Evolutionary conservation across 2,113 vertebrate genomes (phyloP), one percentile per base, ranked within the genome.

Genomic region (Embiotoca jacksoni): DNA sequence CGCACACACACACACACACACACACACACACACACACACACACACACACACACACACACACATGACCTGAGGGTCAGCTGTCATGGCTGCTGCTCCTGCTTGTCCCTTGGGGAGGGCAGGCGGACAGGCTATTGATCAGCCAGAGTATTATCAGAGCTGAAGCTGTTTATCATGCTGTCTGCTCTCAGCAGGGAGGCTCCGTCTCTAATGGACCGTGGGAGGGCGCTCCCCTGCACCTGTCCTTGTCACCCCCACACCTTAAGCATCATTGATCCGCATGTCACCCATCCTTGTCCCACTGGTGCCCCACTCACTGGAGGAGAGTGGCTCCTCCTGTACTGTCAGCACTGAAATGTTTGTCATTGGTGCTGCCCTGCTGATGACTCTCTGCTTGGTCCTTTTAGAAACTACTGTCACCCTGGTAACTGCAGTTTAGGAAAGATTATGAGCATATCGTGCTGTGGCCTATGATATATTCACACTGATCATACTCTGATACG

Each of bases 71-170:
- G 80, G 93, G 92, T 93, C 92, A 92, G 82, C 75, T 85, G 85
- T 82, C 68, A 67, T 77, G 69, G 68, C 84, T 86, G 77, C 79
- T 89, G 79, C 86, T 78, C 82, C 77, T 77, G 74, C 75, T 35
- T 14, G 47, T 87, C 88, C 92, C 94, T 65, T 67, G 39, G 91
- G 90, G 91, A 86, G 61, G 7, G 63, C 49, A 35, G 83, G 83
- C 75, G 84, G 91, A 93, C 92, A 91, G 90, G 90, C 92, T 94
- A 95, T 95, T 94, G 94, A 94, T 95, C 92, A 94, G 92, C 70
- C 30, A 61, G 83, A 92, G 93, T 94, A 95, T 95, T 94, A 95
- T 90, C 92, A 94, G 90, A 90, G 90, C 84, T 84, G 82, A 79
- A 91, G 93, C 91, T 93, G 94, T 95, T 94, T 93, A 91, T 95